phyloP scores from a whole-genome alignment of 2,888 invertebrate genomes.

The Cantharis flavilabris region DNA sequence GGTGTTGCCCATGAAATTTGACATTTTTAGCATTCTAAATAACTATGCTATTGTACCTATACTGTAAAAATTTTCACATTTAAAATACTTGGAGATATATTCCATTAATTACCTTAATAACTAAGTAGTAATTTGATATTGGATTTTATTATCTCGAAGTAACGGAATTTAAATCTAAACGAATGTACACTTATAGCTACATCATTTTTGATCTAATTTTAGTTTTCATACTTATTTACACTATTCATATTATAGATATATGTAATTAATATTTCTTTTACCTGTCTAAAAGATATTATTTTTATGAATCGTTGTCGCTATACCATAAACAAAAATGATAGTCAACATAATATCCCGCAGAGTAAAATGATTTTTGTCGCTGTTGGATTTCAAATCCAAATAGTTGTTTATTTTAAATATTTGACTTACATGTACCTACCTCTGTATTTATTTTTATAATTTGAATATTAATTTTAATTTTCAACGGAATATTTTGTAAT shows the following conservation, averaged over 20 bases:
- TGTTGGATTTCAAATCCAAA: slow-evolving; percentile 28
- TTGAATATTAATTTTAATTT: neutral
- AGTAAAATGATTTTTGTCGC: slow-evolving; percentile 36
- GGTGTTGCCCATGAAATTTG: neutral
- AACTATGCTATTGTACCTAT: neutral
- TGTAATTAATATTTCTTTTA: neutral
- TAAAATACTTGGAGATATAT: neutral
- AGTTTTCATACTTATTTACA: neutral
- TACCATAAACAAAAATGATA: slow-evolving; percentile 39
- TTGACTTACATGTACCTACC: neutral
- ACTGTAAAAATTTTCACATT: neutral
- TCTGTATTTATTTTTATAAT: neutral
- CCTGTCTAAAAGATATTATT: neutral
- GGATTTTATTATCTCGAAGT: neutral
- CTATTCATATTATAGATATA: neutral
- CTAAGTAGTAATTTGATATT: neutral
- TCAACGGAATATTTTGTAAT: neutral
- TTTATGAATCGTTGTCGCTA: slow-evolving; percentile 38
- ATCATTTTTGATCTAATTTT: neutral
- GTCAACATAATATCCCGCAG: slow-evolving; percentile 33
- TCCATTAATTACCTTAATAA: neutral
- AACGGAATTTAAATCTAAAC: no score
- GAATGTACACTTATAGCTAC: no score
- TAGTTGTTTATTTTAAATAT: neutral
- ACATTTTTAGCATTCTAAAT: neutral